phyloP scores from a whole-genome alignment of 2,888 invertebrate species.

The Hydraecia micacea region DNA sequence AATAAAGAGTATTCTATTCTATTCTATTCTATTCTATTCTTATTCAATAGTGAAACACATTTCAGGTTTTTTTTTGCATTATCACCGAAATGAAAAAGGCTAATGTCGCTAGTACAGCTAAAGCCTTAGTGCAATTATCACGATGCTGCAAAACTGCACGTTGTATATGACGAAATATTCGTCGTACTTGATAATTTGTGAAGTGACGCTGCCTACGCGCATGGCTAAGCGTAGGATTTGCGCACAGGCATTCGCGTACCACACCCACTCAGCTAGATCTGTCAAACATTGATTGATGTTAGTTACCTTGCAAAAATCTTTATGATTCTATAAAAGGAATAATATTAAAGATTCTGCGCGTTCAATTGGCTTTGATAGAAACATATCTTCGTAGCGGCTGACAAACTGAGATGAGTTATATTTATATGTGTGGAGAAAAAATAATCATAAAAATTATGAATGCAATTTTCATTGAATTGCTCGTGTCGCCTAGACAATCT shows the following conservation, averaged over 20 bases:
- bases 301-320: slow-evolving; percentile 55
- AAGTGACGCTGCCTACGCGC: slow-evolving; percentile 67
- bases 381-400: not conserved
- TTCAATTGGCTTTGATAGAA: slow-evolving; percentile 10
- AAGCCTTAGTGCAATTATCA: slow-evolving; percentile 41
- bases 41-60: not conserved
- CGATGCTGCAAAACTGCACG: slow-evolving; percentile 41
- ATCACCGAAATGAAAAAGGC: not conserved
- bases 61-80: not conserved
- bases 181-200: slow-evolving; percentile 60
- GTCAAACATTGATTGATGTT: slow-evolving; percentile 54
- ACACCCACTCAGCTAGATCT: slow-evolving; percentile 60
- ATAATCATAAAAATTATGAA: slow-evolving; percentile 6
- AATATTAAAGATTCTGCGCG: slow-evolving; percentile 38
- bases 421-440: slow-evolving; percentile 2
- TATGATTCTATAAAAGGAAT: slow-evolving; percentile 40
- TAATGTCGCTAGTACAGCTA: not conserved
- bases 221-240: slow-evolving; percentile 52
- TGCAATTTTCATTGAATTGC: slow-evolving; percentile 12
- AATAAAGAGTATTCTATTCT: too few relatives aligned
- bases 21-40: too few relatives aligned
- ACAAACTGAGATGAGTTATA: not conserved
- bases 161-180: slow-evolving; percentile 49
- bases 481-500: not conserved
- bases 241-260: slow-evolving; percentile 63